Evolutionary conservation across 2,888 invertebrate genomes (phyloP), one percentile per base, ranked within the genome.

Genomic region (Malthinus flaveolus): DNA sequence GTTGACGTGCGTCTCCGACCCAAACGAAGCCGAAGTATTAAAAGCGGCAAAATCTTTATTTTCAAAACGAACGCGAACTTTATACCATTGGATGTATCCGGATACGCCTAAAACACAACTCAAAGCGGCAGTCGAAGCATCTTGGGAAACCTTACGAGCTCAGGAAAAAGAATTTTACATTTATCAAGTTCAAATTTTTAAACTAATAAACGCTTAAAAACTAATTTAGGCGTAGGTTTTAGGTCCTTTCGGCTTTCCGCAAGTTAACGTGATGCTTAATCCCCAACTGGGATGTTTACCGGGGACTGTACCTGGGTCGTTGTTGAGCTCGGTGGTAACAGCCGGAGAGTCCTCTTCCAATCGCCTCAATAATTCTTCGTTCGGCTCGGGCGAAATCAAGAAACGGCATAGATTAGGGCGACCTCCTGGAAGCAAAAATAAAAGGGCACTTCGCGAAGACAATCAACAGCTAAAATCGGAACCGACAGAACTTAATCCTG

Each of bases 41-140:
- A 77, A 75, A 65, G 79, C 79, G 3, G 81, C 81, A 0, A 79
- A 78, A 67, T 76, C 78, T 0, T 62, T 80, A 32, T 81, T 80
- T 63, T 79, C 77, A 2, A 81, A 81, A 69, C 70, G 79, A 32
- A 81, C 79, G 2, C 69, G 80, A 15, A 81, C 80, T 3, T 63
- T 81, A 44, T 79, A 78, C 56, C 79, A 80, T 55, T 81, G 81
- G 81, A 75, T 80, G 70, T 79, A 79, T 61, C 81, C 81, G 0
- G 69, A 73, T 32, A 74, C 77, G 1, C 74, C 79, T 1, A 80
- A 79, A 61, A 73, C 72, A 23, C 77, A 78, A 59, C 69, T 81
- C 31, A 80, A 80, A 67, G 65, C 73, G 1, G 75, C 75, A 0
- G 77, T 80, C 1, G 68, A 75, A 1, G 68, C 72, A 32, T 76